A percentile compares a stretch with the other conserved stretches of the same genome.
These are phyloP conservation scores for Drosophila ochracea DNA, from an alignment of 2,888 invertebrate species.

Conservation along the genomic window DNA sequence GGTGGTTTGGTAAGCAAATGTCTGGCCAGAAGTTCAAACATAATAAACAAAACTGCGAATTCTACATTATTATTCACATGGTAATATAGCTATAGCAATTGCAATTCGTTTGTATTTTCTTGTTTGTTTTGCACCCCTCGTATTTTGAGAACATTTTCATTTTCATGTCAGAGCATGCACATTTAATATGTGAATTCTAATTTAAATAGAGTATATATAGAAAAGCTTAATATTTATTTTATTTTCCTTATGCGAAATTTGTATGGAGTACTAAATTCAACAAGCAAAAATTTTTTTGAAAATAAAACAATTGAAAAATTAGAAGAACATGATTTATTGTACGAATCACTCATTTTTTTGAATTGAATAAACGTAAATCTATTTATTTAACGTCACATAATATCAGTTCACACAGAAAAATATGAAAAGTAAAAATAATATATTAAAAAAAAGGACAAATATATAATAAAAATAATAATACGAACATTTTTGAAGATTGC, in stretches of 20 bases:
- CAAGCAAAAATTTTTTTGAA: not conserved
- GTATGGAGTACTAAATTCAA: not conserved
- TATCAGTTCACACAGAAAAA: not conserved
- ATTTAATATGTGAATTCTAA: not conserved
- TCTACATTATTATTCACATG: not conserved
- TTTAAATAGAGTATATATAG: not conserved
- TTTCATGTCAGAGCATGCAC: not conserved
- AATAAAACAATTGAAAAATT: not conserved
- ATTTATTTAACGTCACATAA: not conserved
- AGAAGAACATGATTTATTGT: not conserved
- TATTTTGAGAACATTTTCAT: not conserved
- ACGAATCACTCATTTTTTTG: not conserved
- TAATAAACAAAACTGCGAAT: slow-evolving; percentile 1
- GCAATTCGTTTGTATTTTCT: not conserved
- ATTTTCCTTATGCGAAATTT: not conserved
- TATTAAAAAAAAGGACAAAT: not conserved
- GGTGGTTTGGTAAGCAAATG: slow-evolving; percentile 14
- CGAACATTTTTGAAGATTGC: not conserved
- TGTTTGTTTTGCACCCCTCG: not conserved
- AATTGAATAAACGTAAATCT: not conserved
- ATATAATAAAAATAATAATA: not conserved
- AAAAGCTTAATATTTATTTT: not conserved
- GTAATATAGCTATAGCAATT: slow-evolving; percentile 25
- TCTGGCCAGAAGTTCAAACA: slow-evolving; percentile 7
- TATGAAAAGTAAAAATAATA: not conserved